Conservation (phyloP, 2,888 invertebrate species). For the Endotricha flammealis region DNA sequence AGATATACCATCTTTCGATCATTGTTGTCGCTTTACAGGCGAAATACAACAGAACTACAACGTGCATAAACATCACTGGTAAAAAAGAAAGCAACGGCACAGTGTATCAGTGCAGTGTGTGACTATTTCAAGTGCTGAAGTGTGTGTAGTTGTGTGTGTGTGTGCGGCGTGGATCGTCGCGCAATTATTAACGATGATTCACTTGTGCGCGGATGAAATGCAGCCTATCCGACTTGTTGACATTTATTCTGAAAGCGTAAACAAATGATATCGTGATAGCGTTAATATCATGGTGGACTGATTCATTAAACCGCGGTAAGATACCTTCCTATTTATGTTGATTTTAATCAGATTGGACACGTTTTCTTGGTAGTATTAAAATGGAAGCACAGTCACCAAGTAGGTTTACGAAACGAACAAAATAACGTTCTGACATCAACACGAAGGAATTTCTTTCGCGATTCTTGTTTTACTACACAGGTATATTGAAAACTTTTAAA, state of each 20-base stretch:
- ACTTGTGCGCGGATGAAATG: constrained; percentile 76
- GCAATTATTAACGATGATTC: constrained; percentile 78
- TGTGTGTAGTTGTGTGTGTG: constrained; percentile 42
- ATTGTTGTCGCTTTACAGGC: constrained; percentile 37
- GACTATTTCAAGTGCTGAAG: constrained; percentile 58
- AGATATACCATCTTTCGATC: constrained; percentile 32
- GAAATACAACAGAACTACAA: constrained; percentile 37
- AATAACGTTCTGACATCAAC: neutral
- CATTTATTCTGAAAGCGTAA: constrained; percentile 68
- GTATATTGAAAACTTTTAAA: no score
- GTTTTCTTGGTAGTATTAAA: no score
- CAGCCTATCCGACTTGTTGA: constrained; percentile 76
- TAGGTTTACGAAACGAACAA: neutral
- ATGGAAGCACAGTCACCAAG: neutral
- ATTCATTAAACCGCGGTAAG: constrained; percentile 63
- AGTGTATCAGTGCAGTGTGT: constrained; percentile 42
- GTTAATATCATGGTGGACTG: constrained; percentile 70
- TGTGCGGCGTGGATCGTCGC: constrained; percentile 72
- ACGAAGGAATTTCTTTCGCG: neutral
- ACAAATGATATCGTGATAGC: constrained; percentile 68
- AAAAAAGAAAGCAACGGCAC: constrained; percentile 38
- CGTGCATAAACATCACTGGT: constrained; percentile 5
- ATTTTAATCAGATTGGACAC: neutral
- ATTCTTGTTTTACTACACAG: neutral
- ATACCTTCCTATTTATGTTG: constrained; percentile 9